phyloP scores from a whole-genome alignment of 37 sponge, comb jelly and placozoan species.

The Halichondria panicea region DNA sequence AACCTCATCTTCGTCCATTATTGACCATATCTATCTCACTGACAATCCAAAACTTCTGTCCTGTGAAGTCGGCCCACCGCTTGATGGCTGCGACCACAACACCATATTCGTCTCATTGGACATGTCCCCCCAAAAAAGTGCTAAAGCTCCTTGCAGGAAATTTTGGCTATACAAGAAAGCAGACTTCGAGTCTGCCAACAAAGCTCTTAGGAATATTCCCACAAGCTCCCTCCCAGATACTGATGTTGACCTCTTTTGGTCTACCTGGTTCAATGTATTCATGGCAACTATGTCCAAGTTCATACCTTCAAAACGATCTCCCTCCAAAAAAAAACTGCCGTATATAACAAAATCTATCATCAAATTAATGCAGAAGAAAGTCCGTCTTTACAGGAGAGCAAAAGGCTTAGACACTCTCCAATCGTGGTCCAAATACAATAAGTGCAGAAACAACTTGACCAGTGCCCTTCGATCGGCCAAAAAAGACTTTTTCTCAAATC shows the following conservation, averaged over 20 bases:
- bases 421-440: conserved; percentile 1
- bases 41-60: not conserved
- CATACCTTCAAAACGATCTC: not conserved
- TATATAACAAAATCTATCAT: not conserved
- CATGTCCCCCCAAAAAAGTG: not conserved
- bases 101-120: not conserved
- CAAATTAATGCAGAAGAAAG: not conserved
- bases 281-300: not conserved
- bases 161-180: conserved; percentile 5
- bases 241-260: not conserved
- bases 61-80: not conserved
- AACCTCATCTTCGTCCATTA: not conserved
- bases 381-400: not conserved
- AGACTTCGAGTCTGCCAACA: not conserved
- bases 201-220: not conserved
- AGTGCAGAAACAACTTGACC: conserved; percentile 5
- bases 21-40: not conserved
- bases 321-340: not conserved
- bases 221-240: not conserved
- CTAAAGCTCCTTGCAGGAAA: not conserved
- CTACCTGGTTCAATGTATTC: not conserved
- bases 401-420: not conserved
- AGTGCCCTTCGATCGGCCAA: conserved; percentile 6
- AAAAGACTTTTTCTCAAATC: not conserved
- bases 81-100: not conserved